Evolutionary conservation across 2,888 invertebrate species (phyloP).

Genomic region (Drosophila rubida): DNA sequence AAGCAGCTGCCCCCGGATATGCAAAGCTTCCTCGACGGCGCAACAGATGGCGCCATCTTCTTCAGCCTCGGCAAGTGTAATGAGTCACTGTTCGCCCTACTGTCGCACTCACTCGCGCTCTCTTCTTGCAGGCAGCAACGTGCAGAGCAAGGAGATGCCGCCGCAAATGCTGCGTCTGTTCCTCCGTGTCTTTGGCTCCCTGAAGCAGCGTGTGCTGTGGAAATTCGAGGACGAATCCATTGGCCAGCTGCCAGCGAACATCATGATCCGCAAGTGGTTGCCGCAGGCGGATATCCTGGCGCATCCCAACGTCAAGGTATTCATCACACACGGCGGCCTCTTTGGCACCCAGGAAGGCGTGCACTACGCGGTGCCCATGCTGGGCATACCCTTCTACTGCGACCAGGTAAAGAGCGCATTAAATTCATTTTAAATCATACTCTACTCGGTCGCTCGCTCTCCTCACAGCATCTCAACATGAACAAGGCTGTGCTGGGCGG

Average conservation of each 20-base stretch:
- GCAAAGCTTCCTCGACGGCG: constrained; percentile 84
- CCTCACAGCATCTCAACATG: constrained; percentile 81
- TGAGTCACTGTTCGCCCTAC: not conserved
- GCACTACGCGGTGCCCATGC: constrained; percentile 84
- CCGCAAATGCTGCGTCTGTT: constrained; percentile 82
- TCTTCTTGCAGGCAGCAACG: constrained; percentile 83
- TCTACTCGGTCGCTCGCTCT: not conserved
- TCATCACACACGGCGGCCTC: constrained; percentile 85
- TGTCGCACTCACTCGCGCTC: not conserved
- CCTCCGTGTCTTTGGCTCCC: constrained; percentile 83
- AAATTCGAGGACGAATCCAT: constrained; percentile 85
- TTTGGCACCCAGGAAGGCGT: constrained; percentile 85
- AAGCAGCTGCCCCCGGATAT: constrained; percentile 82
- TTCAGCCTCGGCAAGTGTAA: constrained; percentile 84
- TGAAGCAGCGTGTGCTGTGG: constrained; percentile 85
- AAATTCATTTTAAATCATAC: not conserved
- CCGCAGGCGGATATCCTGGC: constrained; percentile 86
- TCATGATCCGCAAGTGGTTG: constrained; percentile 86
- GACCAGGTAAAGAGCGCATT: constrained; percentile 80
- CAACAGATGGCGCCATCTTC: constrained; percentile 85
- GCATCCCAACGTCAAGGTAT: constrained; percentile 85
- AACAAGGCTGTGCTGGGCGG: constrained; percentile 82
- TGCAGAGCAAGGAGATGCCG: constrained; percentile 85
- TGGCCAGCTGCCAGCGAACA: constrained; percentile 83
- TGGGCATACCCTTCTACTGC: constrained; percentile 85